These are phyloP conservation scores for Oopsacas minuta DNA, from an alignment of 37 sponge, comb jelly and placozoan genomes.

Conservation along the genomic window DNA sequence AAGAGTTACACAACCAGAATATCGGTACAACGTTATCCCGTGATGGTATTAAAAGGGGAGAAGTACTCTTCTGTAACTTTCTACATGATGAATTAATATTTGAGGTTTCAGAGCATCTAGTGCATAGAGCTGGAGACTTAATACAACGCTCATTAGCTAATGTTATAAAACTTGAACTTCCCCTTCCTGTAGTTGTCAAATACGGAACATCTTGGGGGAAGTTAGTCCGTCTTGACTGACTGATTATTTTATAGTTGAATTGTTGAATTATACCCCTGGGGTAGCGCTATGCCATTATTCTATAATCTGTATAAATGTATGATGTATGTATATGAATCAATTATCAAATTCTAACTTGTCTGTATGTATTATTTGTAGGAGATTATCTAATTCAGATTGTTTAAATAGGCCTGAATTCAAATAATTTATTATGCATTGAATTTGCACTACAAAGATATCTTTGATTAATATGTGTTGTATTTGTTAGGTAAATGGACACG, in stretches of 20 bases:
- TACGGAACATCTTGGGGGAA: not conserved
- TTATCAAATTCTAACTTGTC: no score
- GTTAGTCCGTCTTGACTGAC: not conserved
- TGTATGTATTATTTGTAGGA: no score
- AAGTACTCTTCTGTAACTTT: not conserved
- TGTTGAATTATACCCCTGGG: not conserved
- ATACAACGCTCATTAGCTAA: not conserved
- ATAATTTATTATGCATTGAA: no score
- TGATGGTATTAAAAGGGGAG: not conserved
- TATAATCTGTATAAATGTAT: not conserved
- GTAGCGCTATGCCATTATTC: not conserved
- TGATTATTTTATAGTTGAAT: no score
- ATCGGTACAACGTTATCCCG: not conserved
- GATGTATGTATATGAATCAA: no score
- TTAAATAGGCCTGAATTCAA: not conserved
- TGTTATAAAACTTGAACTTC: not conserved
- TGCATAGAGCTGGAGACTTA: not conserved
- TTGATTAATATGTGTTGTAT: not conserved
- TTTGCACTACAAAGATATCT: no score
- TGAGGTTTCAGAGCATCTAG: not conserved
- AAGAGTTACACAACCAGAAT: not conserved
- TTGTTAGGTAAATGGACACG: not conserved
- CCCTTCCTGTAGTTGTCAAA: not conserved
- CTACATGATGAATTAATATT: slow-evolving; percentile 8
- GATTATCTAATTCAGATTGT: not conserved